These are phyloP conservation scores for Lasioglossum malachurum DNA, from an alignment of 2,888 invertebrate species.

Conservation along the genomic window DNA sequence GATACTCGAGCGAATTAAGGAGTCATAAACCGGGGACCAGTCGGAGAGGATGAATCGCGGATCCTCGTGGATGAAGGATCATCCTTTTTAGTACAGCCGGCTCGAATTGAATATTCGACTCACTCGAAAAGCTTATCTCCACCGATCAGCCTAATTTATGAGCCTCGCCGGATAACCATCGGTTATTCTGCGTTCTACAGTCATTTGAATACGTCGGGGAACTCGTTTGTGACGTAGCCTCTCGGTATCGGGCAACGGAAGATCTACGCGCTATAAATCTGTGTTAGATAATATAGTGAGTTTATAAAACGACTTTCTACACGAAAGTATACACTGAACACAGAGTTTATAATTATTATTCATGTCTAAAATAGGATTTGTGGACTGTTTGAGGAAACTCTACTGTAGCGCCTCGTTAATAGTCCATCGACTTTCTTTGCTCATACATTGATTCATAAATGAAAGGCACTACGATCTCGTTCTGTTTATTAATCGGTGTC, in stretches of 20 bases:
- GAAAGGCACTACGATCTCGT: neutral
- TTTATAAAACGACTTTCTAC: neutral
- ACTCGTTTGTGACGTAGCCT: neutral
- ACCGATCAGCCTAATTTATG: constrained; percentile 6
- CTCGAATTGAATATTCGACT: neutral
- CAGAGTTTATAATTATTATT: neutral
- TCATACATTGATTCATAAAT: neutral
- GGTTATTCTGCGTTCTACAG: neutral
- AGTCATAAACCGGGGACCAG: neutral
- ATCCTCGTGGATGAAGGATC: neutral
- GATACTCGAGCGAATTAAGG: neutral
- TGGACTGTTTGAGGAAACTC: neutral
- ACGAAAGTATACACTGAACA: no score
- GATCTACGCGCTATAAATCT: neutral
- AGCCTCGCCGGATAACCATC: constrained; percentile 33
- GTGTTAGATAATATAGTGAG: neutral
- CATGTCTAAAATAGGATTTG: no score
- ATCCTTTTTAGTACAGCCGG: neutral
- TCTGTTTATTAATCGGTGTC: neutral
- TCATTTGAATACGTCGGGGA: neutral
- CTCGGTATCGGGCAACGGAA: neutral
- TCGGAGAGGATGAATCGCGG: neutral
- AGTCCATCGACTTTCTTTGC: neutral
- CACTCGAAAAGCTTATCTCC: neutral
- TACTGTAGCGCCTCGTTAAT: neutral